Evolutionary conservation across 1,140 invertebrate genomes (phyloP).

Genomic region (Aricia agestis): DNA sequence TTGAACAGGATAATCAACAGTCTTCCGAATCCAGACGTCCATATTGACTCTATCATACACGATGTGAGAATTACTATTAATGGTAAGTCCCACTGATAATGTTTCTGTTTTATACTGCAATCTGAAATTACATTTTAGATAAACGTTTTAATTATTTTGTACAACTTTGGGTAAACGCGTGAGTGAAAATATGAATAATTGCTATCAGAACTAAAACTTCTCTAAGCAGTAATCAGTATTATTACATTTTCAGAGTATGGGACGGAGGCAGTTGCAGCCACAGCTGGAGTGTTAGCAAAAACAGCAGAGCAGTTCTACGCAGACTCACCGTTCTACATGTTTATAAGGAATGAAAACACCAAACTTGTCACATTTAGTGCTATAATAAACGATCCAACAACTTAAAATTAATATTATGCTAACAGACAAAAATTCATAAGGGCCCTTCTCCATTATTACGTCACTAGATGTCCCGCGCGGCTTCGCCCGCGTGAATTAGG

Average conservation of each 20-base stretch:
- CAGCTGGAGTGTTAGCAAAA: slow-evolving; percentile 45
- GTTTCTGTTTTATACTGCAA: too few species aligned
- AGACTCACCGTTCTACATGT: slow-evolving; percentile 87
- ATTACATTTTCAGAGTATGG: slow-evolving; percentile 50
- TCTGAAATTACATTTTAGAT: too few species aligned
- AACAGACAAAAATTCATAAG: neutral
- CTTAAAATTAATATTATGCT: slow-evolving; percentile 17
- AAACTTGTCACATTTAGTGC: slow-evolving; percentile 83
- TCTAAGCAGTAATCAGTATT: too few species aligned
- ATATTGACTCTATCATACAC: slow-evolving; percentile 79
- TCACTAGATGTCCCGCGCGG: too few species aligned
- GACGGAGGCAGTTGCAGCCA: slow-evolving; percentile 59
- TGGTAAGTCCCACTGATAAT: slow-evolving; percentile 48
- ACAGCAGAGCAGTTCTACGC: slow-evolving; percentile 77
- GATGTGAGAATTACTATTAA: slow-evolving; percentile 79
- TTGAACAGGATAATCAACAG: slow-evolving; percentile 40
- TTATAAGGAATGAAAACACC: slow-evolving; percentile 82
- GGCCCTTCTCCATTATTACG: neutral
- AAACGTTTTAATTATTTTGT: too few species aligned
- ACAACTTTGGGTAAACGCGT: too few species aligned
- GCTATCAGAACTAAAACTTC: too few species aligned
- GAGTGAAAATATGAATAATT: too few species aligned
- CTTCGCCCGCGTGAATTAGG: too few species aligned
- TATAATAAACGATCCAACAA: slow-evolving; percentile 79
- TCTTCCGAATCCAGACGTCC: slow-evolving; percentile 76